A percentile compares a stretch with the other conserved stretches of the same genome.
phyloP scores from a whole-genome alignment of 2,797 vertebrate species.

The Leptatherina wallacei region DNA sequence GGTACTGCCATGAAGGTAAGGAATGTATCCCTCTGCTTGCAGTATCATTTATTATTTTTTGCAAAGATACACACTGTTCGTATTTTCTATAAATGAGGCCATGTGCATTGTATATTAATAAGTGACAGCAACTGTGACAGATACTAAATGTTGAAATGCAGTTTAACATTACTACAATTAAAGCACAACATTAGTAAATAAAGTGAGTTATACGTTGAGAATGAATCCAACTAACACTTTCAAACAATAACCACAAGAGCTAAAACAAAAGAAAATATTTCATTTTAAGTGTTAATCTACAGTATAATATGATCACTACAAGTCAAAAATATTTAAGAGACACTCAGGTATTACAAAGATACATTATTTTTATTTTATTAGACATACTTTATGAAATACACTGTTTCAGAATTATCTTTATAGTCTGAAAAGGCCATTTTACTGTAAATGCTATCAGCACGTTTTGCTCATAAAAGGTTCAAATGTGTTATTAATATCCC shows the following conservation, averaged over 20 bases:
- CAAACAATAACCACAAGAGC: too few relatives aligned
- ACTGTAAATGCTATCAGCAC: background rate
- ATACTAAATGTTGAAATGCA: background rate
- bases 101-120: background rate
- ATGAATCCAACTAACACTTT: too few relatives aligned
- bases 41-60: background rate
- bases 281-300: background rate
- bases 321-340: background rate
- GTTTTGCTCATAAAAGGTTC: constrained; percentile 30
- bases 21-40: constrained; percentile 12
- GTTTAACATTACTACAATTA: background rate
- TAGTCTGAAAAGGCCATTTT: background rate
- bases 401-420: background rate
- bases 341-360: background rate
- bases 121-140: background rate
- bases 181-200: background rate
- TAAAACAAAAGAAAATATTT: background rate
- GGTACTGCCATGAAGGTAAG: constrained; percentile 94
- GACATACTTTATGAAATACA: background rate
- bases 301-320: background rate
- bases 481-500: constrained; percentile 42
- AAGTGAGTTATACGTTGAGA: too few relatives aligned
- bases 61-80: background rate
- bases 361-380: background rate
- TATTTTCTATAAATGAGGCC: background rate